These are phyloP conservation scores for Peromyscus maniculatus DNA, from an alignment of 2,113 vertebrate genomes.

Conservation along the genomic window DNA sequence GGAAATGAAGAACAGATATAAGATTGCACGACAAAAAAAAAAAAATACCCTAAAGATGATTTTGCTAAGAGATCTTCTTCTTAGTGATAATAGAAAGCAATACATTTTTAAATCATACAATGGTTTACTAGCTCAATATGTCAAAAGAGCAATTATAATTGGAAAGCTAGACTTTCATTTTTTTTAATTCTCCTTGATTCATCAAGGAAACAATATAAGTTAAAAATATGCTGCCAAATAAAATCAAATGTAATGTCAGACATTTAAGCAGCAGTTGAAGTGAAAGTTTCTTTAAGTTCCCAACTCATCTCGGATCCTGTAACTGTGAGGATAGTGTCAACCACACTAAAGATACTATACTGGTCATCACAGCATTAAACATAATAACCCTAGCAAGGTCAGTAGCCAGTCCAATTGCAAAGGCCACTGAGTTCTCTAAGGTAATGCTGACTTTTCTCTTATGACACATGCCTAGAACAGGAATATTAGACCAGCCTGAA, in stretches of 20 bases:
- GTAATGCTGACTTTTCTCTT: not conserved
- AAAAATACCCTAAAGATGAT: constrained; percentile 8
- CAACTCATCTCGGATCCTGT: not conserved
- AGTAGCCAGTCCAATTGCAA: not conserved
- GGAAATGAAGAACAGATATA: constrained; percentile 22
- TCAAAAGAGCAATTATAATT: constrained; percentile 26
- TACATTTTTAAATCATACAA: constrained; percentile 33
- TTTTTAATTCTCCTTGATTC: constrained; percentile 50
- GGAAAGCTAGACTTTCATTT: not conserved
- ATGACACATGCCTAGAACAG: not conserved
- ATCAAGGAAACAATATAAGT: constrained; percentile 16
- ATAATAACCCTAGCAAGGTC: not conserved
- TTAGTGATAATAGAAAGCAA: constrained; percentile 57
- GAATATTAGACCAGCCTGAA: not conserved
- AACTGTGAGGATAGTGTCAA: not conserved
- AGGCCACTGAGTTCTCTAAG: not conserved
- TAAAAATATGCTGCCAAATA: not conserved
- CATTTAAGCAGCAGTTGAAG: constrained; percentile 5
- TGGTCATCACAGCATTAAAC: not conserved
- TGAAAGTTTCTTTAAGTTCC: not conserved
- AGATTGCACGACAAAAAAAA: not conserved
- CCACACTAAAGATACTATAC: not conserved
- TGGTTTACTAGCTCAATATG: constrained; percentile 61
- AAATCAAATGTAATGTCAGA: constrained; percentile 40
- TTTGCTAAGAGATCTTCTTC: constrained; percentile 58